Base-by-base conservation (phyloP, 2,797 vertebrate genomes). In the Nyctibius grandis region DNA sequence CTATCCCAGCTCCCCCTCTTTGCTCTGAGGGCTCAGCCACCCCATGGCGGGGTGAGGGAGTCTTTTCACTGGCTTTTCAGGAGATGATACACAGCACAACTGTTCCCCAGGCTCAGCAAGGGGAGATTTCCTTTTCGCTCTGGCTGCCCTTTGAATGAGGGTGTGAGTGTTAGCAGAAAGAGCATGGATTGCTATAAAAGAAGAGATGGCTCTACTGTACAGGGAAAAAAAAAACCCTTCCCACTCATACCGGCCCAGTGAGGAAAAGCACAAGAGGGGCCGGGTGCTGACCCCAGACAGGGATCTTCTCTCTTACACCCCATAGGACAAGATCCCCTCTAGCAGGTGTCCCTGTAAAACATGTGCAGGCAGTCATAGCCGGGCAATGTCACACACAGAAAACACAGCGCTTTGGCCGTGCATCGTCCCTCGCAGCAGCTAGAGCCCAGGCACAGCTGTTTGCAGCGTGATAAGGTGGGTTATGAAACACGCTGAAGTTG, bases 281-380 rank as follows among this genome's bases (percentile, higher is more conserved):
- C 33, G 56, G 23, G 26, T 1, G 0, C 57, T 65, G 54, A 42
- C 9, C 19, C 22, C 3, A 1, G 44, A 10, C 15, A 36, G 26
- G 6, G 11, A 33, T 79, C 12, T 73, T 74, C 33, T 59, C 50
- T 59, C 7, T 57, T 21, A 17, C 0, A 50, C 4, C 4, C 6
- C 40, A 19, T 7, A 59, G 47, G 59, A 60, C 23, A 16, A 38
- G 38, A 50, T 15, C 4, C 12, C 16, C 20, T 88, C 44, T 54
- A 33, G 53, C 73, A 69, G 34, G 18, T 47, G 36, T 56, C 15
- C 65, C 33, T 53, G 16, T 76, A 60, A 84, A 68, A 25, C 73
- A 57, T 0, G 2, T 34, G 28, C 38, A 21, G 56, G 33, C 0
- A 2, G 8, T 25, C 9, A 4, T 14, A 13, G 67, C 67, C 8